Percentiles rank a stretch among this genome's conserved stretches.
These are phyloP conservation scores for Acanthurus leucopareius DNA, from an alignment of 2,797 vertebrate genomes.

Conservation along the genomic window DNA sequence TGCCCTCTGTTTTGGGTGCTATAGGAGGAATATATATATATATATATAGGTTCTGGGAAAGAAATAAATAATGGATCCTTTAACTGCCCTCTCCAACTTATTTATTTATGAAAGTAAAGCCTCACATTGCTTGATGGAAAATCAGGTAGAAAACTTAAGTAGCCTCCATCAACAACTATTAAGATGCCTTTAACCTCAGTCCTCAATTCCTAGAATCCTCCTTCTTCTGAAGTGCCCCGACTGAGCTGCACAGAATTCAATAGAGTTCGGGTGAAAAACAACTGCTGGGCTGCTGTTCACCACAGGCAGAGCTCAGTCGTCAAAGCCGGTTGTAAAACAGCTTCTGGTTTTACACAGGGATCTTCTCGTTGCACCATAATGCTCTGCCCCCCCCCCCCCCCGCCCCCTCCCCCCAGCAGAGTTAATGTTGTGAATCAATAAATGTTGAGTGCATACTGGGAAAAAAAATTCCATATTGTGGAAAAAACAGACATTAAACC, in stretches of 20 bases:
- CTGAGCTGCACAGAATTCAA: slow-evolving; percentile 39
- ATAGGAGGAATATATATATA: neutral
- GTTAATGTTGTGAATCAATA: no score
- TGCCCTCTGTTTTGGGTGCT: neutral
- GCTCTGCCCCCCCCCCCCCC: no score
- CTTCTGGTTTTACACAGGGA: neutral
- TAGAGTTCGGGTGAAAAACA: slow-evolving; percentile 37
- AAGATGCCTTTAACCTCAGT: slow-evolving; percentile 20
- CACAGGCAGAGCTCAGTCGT: slow-evolving; percentile 27
- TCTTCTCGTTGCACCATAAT: no score
- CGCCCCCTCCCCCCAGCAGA: no score
- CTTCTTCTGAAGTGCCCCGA: neutral
- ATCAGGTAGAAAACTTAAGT: slow-evolving; percentile 37
- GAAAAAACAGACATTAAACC: no score
- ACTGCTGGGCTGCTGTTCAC: slow-evolving; percentile 42
- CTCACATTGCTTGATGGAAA: neutral
- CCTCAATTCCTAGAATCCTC: no score
- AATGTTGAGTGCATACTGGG: no score
- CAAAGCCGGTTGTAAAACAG: slow-evolving; percentile 21
- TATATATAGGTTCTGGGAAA: no score
- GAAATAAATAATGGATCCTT: no score
- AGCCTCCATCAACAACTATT: slow-evolving; percentile 24
- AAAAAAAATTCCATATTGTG: no score
- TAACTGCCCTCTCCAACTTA: neutral
- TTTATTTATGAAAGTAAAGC: neutral